These are phyloP conservation scores for Prinia subflava DNA, from an alignment of 2,113 vertebrate species.

Conservation along the genomic window DNA sequence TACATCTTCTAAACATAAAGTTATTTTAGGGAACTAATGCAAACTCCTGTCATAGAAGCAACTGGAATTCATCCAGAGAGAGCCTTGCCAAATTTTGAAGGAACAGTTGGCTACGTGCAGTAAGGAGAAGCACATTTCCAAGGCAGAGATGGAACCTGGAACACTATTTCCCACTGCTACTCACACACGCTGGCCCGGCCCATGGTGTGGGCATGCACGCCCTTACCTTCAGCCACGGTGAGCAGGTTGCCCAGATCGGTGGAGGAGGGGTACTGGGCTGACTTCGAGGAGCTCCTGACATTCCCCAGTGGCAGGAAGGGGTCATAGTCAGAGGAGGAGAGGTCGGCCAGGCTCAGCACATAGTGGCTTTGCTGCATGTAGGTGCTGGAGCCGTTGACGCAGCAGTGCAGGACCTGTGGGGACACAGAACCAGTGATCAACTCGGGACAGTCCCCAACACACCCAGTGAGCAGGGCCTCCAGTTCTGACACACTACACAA, in stretches of 20 bases:
- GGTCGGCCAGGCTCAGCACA: conserved; percentile 88
- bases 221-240: conserved; percentile 92
- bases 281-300: conserved; percentile 83
- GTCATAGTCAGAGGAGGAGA: conserved; percentile 87
- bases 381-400: conserved; percentile 89
- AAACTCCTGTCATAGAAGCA: neutral
- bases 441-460: neutral
- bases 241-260: conserved; percentile 87
- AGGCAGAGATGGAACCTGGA: neutral
- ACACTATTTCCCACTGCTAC: neutral
- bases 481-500: neutral
- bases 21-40: neutral
- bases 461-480: neutral
- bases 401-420: conserved; percentile 90
- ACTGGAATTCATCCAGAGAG: neutral
- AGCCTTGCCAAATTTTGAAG: neutral
- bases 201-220: accelerated
- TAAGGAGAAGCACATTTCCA: neutral
- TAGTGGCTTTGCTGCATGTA: conserved; percentile 94
- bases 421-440: neutral
- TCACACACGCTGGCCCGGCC: neutral
- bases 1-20: neutral
- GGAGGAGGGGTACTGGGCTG: conserved; percentile 72
- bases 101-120: accelerated
- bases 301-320: conserved; percentile 86